Percentiles rank a stretch among this genome's conserved stretches.
These are phyloP conservation scores for Campylomormyrus tamandua DNA, from an alignment of 2,113 vertebrate species.

Conservation along the genomic window DNA sequence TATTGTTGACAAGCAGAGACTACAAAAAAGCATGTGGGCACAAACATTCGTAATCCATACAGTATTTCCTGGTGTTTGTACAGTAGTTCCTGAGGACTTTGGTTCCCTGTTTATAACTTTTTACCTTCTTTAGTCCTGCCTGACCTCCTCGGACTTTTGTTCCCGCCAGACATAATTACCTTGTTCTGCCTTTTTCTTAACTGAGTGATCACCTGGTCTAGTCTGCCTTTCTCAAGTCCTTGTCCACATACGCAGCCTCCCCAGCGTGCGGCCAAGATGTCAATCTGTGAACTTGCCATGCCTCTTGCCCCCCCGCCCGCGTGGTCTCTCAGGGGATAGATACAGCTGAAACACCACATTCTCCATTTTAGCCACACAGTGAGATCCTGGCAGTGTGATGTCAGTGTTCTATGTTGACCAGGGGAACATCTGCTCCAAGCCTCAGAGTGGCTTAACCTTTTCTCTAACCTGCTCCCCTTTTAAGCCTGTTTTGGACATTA, in stretches of 20 bases:
- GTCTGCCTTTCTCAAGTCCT: background rate
- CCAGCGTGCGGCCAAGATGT: background rate
- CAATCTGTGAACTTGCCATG: background rate
- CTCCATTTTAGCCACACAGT: background rate
- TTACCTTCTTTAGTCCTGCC: background rate
- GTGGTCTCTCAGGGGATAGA: background rate
- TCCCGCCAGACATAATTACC: background rate
- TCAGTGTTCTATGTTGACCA: background rate
- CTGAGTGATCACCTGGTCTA: background rate
- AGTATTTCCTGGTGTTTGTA: background rate
- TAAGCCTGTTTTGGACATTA: background rate
- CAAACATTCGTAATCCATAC: background rate
- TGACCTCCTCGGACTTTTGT: background rate
- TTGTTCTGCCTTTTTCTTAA: background rate
- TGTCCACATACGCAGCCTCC: background rate
- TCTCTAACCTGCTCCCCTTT: background rate
- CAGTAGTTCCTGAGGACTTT: slow-evolving; percentile 8
- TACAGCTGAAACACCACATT: background rate
- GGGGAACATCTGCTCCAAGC: background rate
- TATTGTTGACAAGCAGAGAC: background rate
- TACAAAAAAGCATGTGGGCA: slow-evolving; percentile 4
- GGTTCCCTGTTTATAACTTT: background rate
- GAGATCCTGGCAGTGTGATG: background rate
- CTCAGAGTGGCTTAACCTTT: background rate
- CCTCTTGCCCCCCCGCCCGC: background rate